Evolutionary conservation across 2,797 vertebrate genomes (phyloP).

Genomic region (Adrianichthys oophorus): DNA sequence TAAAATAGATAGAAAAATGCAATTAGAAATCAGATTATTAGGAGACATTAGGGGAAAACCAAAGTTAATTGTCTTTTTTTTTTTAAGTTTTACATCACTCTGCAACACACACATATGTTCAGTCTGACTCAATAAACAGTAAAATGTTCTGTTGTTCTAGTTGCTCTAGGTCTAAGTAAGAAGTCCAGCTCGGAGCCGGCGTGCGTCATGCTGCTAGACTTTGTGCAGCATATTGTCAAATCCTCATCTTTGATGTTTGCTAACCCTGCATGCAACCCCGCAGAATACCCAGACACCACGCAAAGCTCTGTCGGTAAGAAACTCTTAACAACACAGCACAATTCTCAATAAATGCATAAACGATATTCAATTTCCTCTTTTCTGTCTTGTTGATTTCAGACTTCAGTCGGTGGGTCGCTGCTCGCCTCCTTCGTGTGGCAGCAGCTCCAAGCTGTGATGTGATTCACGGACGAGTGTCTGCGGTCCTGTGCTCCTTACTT

Average conservation of each 20-base stretch:
- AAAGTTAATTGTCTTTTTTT: too few relatives aligned
- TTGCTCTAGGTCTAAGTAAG: constrained; percentile 91
- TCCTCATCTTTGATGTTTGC: constrained; percentile 96
- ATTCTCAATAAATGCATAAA: neutral
- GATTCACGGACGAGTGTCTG: constrained; percentile 84
- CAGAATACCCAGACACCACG: constrained; percentile 77
- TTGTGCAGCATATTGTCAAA: constrained; percentile 96
- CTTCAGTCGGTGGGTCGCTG: constrained; percentile 93
- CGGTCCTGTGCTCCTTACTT: constrained; percentile 87
- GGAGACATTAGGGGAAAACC: too few relatives aligned
- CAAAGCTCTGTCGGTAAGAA: constrained; percentile 82
- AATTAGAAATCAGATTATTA: too few relatives aligned
- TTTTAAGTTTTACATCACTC: neutral
- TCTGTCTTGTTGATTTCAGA: constrained; percentile 66
- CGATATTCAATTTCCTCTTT: neutral
- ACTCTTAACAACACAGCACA: neutral
- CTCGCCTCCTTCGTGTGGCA: constrained; percentile 88
- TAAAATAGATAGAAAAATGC: too few relatives aligned
- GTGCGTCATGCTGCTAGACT: constrained; percentile 96
- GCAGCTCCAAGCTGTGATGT: constrained; percentile 85
- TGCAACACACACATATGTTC: neutral
- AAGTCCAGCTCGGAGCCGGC: constrained; percentile 90
- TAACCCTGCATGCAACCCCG: constrained; percentile 81
- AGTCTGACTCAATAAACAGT: neutral
- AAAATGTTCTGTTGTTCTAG: constrained; percentile 62